These are phyloP conservation scores for Dendrocopos noguchii DNA, from an alignment of 2,113 vertebrate genomes.

Conservation along the genomic window DNA sequence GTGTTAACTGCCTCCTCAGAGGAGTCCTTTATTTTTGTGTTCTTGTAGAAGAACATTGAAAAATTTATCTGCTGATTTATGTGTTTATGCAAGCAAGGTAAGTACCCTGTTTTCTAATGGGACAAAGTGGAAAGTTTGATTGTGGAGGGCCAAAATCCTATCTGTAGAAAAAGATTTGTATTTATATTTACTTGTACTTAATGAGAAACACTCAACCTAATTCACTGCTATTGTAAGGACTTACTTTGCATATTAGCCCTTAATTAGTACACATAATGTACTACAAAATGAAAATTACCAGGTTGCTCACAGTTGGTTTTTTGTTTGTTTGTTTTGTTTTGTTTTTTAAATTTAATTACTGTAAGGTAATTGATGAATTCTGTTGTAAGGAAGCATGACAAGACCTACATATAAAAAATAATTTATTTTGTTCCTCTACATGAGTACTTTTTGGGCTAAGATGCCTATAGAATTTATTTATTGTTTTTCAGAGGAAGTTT, in stretches of 20 bases:
- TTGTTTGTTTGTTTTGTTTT: no score
- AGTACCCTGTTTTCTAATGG: not conserved
- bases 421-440: not conserved
- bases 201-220: not conserved
- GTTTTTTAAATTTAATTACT: not conserved
- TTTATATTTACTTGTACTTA: not conserved
- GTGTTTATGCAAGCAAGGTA: not conserved
- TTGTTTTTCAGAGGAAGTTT: not conserved
- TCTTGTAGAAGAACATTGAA: not conserved
- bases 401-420: not conserved
- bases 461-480: not conserved
- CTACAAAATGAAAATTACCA: not conserved
- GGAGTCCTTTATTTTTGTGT: not conserved
- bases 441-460: not conserved
- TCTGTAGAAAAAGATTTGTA: not conserved
- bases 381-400: not conserved
- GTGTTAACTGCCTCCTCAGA: not conserved
- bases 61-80: not conserved
- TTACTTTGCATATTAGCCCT: not conserved
- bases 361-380: not conserved
- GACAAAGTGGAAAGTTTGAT: not conserved
- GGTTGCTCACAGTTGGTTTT: not conserved
- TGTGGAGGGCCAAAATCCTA: not conserved
- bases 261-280: not conserved
- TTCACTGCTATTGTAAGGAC: not conserved